These are phyloP conservation scores for Motacilla alba DNA, from an alignment of 2,113 vertebrate species.

Conservation along the genomic window DNA sequence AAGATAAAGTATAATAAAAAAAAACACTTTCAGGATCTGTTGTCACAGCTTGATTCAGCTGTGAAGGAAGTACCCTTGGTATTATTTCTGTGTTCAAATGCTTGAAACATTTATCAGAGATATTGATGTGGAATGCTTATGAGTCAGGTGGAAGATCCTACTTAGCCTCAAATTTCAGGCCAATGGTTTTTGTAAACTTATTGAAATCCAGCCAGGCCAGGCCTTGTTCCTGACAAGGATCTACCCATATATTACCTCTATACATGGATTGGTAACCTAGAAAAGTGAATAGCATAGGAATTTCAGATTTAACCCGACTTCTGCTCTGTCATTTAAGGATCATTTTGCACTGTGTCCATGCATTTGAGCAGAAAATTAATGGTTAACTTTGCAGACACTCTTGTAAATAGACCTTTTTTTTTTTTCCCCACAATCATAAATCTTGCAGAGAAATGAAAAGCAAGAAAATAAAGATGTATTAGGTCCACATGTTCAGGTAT, in stretches of 20 bases:
- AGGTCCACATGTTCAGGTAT: neutral
- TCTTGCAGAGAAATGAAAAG: constrained; percentile 5
- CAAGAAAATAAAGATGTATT: constrained; percentile 33
- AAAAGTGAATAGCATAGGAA: neutral
- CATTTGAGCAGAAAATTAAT: neutral
- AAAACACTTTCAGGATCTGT: neutral
- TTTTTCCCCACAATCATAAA: neutral
- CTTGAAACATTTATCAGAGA: neutral
- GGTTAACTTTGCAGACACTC: neutral
- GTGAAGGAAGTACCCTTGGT: neutral
- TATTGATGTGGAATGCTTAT: neutral
- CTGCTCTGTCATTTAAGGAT: neutral
- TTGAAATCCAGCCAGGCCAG: neutral
- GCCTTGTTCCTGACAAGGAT: neutral
- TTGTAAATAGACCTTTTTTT: neutral
- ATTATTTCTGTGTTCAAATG: neutral
- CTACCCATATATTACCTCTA: neutral
- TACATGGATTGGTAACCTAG: neutral
- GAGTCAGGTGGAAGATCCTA: neutral
- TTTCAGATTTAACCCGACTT: neutral
- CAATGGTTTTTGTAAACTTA: neutral
- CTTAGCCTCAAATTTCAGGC: neutral
- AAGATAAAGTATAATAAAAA: neutral
- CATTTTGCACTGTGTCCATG: neutral
- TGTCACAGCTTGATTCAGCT: constrained; percentile 3